Evolutionary conservation across 2,888 invertebrate genomes (phyloP), one percentile per base, ranked within the genome.

Genomic region (Entomobrya proxima): DNA sequence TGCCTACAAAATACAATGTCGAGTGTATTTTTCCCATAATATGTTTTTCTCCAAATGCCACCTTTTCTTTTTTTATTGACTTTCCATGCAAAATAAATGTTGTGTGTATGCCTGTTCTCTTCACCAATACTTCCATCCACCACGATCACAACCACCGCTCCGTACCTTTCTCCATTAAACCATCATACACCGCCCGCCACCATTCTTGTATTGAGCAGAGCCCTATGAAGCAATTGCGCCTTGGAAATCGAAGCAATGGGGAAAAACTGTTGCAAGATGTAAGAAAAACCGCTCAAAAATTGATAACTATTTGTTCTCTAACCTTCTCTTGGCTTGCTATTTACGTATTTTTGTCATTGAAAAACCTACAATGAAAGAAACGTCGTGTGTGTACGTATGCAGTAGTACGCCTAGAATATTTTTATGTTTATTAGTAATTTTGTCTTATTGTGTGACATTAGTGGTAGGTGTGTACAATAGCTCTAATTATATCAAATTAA

Each of bases 231-330:
- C 78, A 77, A 84, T 78, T 84, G 58, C 84, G 78, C 84, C 84
- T 84, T 84, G 84, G 84, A 78, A 84, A 78, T 84, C 84, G 84
- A 84, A 78, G 77, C 84, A 84, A 84, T 84, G 84, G 84, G 47
- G 84, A 84, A 61, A 84, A 84, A 78, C 84, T 78, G 50, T 78
- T 84, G 84, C 77, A 77, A 69, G 84, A 84, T 84, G 84, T 84
- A 84, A 84, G 84, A 77, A 67, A 61, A 58, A 76, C 55, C 27
- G 76, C 76, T 76, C 58, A 61, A 77, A 74, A 74, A 72, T 67
- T 67, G 67, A 67, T 61, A 61, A 35, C 13, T 67, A 40, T 9
- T 55, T 52, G 35, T 55, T n/a, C n/a, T n/a, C n/a, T n/a, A 7
- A 44, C 44, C 44, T 44, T 15, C 67, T 35, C 67, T 32, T 13